These are phyloP conservation scores for Anolis apletophallus DNA, from an alignment of 2,797 vertebrate species.

Conservation along the genomic window DNA sequence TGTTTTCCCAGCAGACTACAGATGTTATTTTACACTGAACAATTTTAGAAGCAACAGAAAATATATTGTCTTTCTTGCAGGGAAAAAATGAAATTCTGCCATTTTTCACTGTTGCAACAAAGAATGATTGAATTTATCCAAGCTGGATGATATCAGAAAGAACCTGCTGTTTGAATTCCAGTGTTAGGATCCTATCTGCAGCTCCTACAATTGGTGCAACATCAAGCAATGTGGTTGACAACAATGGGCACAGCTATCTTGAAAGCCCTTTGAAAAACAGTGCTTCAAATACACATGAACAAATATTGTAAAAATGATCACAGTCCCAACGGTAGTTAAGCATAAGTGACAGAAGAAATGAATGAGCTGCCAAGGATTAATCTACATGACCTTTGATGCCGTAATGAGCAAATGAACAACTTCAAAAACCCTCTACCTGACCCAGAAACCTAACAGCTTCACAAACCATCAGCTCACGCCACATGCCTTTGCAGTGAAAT, in stretches of 20 bases:
- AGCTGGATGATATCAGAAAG: too few species aligned
- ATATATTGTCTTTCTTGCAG: too few species aligned
- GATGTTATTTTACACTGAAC: too few species aligned
- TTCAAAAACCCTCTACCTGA: neutral
- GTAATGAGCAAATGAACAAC: neutral
- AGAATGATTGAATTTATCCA: too few species aligned
- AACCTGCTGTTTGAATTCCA: too few species aligned
- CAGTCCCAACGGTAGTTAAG: neutral
- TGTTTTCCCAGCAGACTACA: too few species aligned
- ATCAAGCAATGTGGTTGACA: neutral
- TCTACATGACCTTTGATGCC: neutral
- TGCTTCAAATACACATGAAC: neutral
- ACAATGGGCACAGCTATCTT: neutral
- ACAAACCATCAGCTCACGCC: neutral
- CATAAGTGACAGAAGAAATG: neutral
- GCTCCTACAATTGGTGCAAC: too few species aligned
- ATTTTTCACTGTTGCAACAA: too few species aligned
- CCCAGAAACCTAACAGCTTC: slow-evolving; percentile 6
- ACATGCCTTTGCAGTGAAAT: neutral
- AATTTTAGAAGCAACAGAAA: too few species aligned
- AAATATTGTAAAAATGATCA: neutral
- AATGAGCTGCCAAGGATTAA: neutral
- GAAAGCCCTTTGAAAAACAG: neutral
- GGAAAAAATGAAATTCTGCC: too few species aligned
- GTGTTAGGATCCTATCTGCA: too few species aligned